phyloP scores from a whole-genome alignment of 2,888 invertebrate genomes.

The Idaea straminata region DNA sequence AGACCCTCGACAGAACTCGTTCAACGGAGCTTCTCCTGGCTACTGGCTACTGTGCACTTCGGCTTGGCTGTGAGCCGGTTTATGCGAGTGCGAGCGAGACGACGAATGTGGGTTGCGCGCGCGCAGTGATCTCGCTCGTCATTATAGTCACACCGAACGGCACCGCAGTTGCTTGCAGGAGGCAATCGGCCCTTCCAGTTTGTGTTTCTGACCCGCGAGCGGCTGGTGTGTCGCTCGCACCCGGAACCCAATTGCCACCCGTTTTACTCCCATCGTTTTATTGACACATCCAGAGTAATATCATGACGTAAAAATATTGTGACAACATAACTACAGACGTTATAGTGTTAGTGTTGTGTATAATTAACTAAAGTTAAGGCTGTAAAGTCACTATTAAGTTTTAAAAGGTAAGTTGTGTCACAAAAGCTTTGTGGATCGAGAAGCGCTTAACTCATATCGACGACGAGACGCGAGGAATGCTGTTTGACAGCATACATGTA shows the following conservation, averaged over 20 bases:
- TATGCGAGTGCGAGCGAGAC: constrained; percentile 24
- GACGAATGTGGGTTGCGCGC: constrained; percentile 45
- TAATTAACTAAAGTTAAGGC: constrained; percentile 50
- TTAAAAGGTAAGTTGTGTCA: constrained; percentile 77
- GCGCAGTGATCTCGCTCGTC: constrained; percentile 58
- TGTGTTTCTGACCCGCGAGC: constrained; percentile 67
- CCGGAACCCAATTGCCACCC: constrained; percentile 59
- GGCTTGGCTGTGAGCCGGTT: constrained; percentile 33
- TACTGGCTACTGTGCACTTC: constrained; percentile 72
- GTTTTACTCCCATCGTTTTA: constrained; percentile 60
- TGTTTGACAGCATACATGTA: constrained; percentile 77
- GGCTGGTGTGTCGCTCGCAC: constrained; percentile 66
- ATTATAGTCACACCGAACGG: constrained; percentile 54
- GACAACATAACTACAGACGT: constrained; percentile 45
- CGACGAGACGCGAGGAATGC: constrained; percentile 76
- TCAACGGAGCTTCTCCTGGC: constrained; percentile 62
- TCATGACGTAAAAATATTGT: constrained; percentile 61
- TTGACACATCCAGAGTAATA: constrained; percentile 58
- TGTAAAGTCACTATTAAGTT: constrained; percentile 74
- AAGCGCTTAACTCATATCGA: constrained; percentile 74
- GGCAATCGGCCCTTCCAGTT: constrained; percentile 69
- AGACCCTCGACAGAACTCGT: constrained; percentile 72
- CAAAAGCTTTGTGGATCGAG: constrained; percentile 72
- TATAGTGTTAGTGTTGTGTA: constrained; percentile 65
- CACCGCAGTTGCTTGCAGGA: constrained; percentile 44